Conservation (phyloP, 2,113 vertebrate species). For the Columbina picui region DNA sequence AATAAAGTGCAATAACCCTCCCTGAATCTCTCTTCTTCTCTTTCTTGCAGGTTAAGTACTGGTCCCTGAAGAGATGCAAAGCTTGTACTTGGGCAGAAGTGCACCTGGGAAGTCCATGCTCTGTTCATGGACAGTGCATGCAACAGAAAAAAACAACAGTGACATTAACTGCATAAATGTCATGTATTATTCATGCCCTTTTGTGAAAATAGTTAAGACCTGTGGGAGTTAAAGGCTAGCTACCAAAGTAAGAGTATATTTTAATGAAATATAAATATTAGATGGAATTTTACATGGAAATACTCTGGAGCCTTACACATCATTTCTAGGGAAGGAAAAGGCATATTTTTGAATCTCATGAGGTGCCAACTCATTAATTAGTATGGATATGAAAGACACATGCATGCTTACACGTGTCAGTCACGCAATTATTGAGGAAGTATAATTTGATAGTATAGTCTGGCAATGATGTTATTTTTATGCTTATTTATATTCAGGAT, state of each 20-base stretch:
- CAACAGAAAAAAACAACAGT: not conserved
- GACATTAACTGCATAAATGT: not conserved
- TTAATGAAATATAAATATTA: constrained; percentile 52
- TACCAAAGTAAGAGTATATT: not conserved
- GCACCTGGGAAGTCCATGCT: not conserved
- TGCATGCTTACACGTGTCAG: not conserved
- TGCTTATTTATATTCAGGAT: constrained; percentile 29
- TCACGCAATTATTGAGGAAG: constrained; percentile 32
- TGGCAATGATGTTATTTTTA: constrained; percentile 7
- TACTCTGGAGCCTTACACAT: constrained; percentile 19
- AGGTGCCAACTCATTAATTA: constrained; percentile 54
- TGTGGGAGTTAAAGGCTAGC: not conserved
- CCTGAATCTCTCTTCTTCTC: not conserved
- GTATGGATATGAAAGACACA: constrained; percentile 6
- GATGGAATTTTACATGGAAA: constrained; percentile 13
- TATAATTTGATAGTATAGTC: constrained; percentile 7
- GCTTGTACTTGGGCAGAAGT: not conserved
- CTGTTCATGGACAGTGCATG: not conserved
- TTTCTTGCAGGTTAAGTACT: not conserved
- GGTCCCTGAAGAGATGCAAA: not conserved
- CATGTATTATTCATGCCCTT: not conserved
- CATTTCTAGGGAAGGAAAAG: constrained; percentile 26
- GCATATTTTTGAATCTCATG: not conserved
- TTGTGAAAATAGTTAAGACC: not conserved
- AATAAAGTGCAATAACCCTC: not conserved